Base-by-base conservation (phyloP, 2,113 vertebrate genomes). In the Ciconia maguari region DNA sequence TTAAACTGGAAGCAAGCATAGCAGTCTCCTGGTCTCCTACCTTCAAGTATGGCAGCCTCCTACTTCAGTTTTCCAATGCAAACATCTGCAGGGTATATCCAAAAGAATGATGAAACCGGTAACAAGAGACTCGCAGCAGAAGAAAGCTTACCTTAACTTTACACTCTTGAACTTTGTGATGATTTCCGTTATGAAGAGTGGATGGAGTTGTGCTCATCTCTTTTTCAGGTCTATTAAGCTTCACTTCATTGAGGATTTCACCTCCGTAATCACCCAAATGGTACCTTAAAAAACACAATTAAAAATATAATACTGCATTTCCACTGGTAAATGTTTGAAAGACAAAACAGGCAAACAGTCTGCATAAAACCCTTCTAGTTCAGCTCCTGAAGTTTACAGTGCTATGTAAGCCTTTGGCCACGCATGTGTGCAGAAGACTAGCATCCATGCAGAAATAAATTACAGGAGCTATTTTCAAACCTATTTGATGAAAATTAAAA, bases 251-350 rank as follows among this genome's bases (percentile, higher is more conserved):
- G 90, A 99, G 98, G 84, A 99, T 98, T 90, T 99, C 98, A 96
- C 99, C 99, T 94, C 98, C 99, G 92, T 99, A 99, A 96, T 99
- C 99, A 95, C 98, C 98, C 97, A 99, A 98, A 95, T 99, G 99
- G 89, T 98, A 99, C 97, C 99, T 99, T 79, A 38, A 96, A 95
- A 95, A 96, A 89, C 55, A 77, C 41, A 24, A 89, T 54, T 55
- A 78, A 69, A 83, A 58, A 58, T 51, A 9, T 4, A 71, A 38
- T 18, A 44, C 13, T 48, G 41, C 49, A 46, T 58, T 82, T 78
- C 48, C 65, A 76, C 55, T 38, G 30, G 64, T 52, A 77, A 80
- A 51, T 7, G 13, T 30, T 12, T 52, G 41, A 55, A 27, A 64
- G n/a, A 22, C 16, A 65, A 36, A 92, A 3, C 54, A 72, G 15